phyloP scores from a whole-genome alignment of 1,140 invertebrate genomes.

The Atta colombica region DNA sequence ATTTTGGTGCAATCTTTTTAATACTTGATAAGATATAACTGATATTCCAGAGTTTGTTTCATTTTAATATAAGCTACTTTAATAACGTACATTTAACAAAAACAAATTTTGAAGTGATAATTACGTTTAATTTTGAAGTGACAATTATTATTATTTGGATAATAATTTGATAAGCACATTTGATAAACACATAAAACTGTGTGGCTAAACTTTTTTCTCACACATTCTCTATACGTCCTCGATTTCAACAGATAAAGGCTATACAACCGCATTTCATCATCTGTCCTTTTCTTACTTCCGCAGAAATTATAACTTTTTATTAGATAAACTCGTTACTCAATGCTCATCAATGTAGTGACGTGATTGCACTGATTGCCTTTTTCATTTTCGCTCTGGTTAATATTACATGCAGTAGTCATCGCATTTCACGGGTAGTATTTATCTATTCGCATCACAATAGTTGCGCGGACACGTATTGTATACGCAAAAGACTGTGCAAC shows the following conservation, averaged over 20 bases:
- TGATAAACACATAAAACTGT: no score
- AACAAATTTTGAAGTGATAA: no score
- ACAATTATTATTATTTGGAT: no score
- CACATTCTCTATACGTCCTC: not conserved
- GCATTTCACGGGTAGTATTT: slow-evolving; percentile 32
- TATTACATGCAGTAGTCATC: not conserved
- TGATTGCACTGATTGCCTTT: not conserved
- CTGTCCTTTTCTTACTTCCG: not conserved
- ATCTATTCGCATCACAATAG: slow-evolving; percentile 48
- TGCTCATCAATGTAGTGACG: not conserved
- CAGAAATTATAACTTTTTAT: not conserved
- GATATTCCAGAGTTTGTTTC: no score
- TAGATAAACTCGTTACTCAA: slow-evolving; percentile 10
- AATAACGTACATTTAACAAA: no score
- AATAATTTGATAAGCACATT: no score
- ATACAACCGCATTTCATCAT: not conserved
- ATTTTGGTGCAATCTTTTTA: no score
- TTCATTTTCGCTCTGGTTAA: not conserved
- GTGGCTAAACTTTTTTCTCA: no score
- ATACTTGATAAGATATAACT: no score
- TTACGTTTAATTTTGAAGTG: no score
- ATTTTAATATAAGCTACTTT: no score
- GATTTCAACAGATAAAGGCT: not conserved
- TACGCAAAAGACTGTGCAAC: slow-evolving; percentile 43
- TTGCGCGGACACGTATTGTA: slow-evolving; percentile 14